Evolutionary conservation across 2,113 vertebrate genomes (phyloP), one percentile per base, ranked within the genome.

Genomic region (rat (Rattus norvegicus)): DNA sequence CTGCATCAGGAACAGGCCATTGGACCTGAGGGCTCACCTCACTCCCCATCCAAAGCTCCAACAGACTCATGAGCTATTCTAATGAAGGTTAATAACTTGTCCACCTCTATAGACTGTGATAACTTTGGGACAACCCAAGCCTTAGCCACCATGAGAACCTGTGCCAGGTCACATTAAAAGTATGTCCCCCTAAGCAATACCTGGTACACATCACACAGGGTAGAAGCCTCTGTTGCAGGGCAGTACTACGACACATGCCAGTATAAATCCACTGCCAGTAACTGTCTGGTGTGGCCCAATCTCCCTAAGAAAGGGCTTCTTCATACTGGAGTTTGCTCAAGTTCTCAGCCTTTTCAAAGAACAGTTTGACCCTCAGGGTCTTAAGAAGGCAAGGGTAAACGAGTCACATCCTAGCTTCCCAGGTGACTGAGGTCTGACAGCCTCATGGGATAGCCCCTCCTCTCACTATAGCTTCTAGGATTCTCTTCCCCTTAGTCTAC

Each of bases 71-170:
- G 73, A 75, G 10, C 39, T 76, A 22, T 76, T 76, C 73, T 47
- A 76, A 76, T 5, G 5, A 26, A 47, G 73, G 24, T 43, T 43
- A 47, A 76, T 11, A 76, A 26, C 24, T 75, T 76, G 73, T 26
- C 0, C 9, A 33, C 0, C 9, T 20, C 63, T 16, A 28, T 9
- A 49, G 5, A 33, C 2, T 22, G 1, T 39, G 69, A 30, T 0
- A 47, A 61, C 19, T 2, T 3, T 7, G 20, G 0, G 61, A 69
- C 2, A 7, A 14, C 7, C 61, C 0, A 0, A 43, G n/a, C 63
- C 76, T 36, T 2, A 8, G 63, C 8, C 4, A 26, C 39, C 39
- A 76, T 26, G 39, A 76, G 39, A 43, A 47, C 73, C 11, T 76
- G 22, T 13, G 39, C 39, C 20, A 75, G 72, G n/a, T 75, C n/a